A percentile compares a stretch with the other conserved stretches of the same genome.
phyloP scores from a whole-genome alignment of 1,140 invertebrate genomes.

The Cylas formicarius region DNA sequence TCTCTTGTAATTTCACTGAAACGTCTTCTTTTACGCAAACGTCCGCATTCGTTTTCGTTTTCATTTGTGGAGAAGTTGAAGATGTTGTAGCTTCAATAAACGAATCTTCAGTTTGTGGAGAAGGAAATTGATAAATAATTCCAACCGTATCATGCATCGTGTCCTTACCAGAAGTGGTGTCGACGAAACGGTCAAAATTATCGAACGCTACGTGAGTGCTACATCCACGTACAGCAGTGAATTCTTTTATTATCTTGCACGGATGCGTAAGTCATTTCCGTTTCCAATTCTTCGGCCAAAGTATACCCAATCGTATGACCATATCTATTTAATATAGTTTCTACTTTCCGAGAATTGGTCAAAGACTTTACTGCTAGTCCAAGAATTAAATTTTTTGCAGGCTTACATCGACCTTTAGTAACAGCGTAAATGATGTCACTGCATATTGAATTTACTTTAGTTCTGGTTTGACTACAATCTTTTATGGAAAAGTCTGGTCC shows the following conservation, averaged over 20 bases:
- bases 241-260: conserved; percentile 18
- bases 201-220: conserved; percentile 41
- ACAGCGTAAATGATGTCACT: conserved; percentile 36
- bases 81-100: conserved; percentile 12
- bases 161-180: conserved; percentile 41
- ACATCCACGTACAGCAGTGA: conserved; percentile 17
- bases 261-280: conserved; percentile 29
- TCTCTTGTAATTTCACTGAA: conserved; percentile 25
- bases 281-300: conserved; percentile 38
- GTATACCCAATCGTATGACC: conserved; percentile 36
- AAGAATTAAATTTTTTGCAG: conserved; percentile 34
- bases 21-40: conserved; percentile 22
- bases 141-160: conserved; percentile 45
- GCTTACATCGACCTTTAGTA: conserved; percentile 29
- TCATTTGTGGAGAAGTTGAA: not conserved
- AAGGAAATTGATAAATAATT: conserved; percentile 39
- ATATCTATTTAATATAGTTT: conserved; percentile 37
- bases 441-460: conserved; percentile 34
- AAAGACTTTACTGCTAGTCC: conserved; percentile 36
- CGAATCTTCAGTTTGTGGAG: not conserved
- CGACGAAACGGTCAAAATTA: conserved; percentile 43
- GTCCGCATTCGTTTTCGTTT: conserved; percentile 12
- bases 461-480: conserved; percentile 8
- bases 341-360: conserved; percentile 33
- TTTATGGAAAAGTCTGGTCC: conserved; percentile 28